These are phyloP conservation scores for Doris montereyensis DNA, from an alignment of 2,888 invertebrate genomes.

Conservation along the genomic window DNA sequence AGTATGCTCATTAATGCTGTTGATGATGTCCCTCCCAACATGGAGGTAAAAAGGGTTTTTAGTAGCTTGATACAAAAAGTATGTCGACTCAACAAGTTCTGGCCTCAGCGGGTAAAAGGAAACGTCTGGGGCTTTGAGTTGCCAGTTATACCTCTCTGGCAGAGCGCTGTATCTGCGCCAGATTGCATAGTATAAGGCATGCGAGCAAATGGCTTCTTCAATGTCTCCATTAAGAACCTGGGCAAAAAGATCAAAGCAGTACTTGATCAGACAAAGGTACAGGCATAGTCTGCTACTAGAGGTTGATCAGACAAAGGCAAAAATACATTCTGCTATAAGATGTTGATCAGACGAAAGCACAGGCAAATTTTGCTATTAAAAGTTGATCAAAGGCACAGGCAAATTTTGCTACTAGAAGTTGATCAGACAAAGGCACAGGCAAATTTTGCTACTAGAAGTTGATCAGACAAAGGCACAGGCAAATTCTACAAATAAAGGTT, in stretches of 20 bases:
- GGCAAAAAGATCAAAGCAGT: slow-evolving; percentile 10
- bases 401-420: too few relatives aligned
- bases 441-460: too few relatives aligned
- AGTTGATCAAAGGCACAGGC: too few relatives aligned
- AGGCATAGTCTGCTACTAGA: background rate
- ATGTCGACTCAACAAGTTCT: slow-evolving; percentile 79
- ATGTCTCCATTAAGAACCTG: slow-evolving; percentile 78
- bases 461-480: too few relatives aligned
- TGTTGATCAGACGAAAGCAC: too few relatives aligned
- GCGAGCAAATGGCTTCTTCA: slow-evolving; percentile 79
- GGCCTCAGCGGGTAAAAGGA: slow-evolving; percentile 79
- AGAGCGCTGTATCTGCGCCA: slow-evolving; percentile 77
- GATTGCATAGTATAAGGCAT: slow-evolving; percentile 78
- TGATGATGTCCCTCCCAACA: slow-evolving; percentile 78
- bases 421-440: too few relatives aligned
- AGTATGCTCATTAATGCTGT: slow-evolving; percentile 75
- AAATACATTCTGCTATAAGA: background rate
- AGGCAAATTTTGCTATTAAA: too few relatives aligned
- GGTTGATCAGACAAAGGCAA: background rate
- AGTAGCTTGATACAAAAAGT: slow-evolving; percentile 78
- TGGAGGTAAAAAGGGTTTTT: slow-evolving; percentile 80
- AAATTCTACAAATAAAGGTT: too few relatives aligned
- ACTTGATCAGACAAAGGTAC: background rate
- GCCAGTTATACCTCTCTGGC: slow-evolving; percentile 75
- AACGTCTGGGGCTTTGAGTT: slow-evolving; percentile 75